Evolutionary conservation across 1,140 invertebrate genomes (phyloP).

Genomic region (Drosophila aff.): DNA sequence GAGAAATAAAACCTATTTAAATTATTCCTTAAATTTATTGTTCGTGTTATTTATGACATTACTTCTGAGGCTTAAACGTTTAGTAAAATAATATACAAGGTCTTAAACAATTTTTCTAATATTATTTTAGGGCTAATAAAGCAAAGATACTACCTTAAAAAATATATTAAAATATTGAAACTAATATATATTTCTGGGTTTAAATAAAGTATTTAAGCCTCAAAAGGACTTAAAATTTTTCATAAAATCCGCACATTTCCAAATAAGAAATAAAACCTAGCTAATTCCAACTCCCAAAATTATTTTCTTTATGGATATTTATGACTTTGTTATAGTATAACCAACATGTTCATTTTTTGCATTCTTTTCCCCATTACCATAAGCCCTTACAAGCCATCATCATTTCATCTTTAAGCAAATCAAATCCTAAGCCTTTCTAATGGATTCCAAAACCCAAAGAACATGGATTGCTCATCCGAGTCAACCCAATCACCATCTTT

Average conservation of each 20-base stretch:
- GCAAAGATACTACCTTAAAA: neutral
- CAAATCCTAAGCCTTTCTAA: slow-evolving; percentile 39
- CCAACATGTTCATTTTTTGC: neutral
- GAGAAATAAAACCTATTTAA: no score
- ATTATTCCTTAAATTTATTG: no score
- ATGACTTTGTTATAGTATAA: neutral
- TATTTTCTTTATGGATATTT: neutral
- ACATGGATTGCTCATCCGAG: slow-evolving; percentile 32
- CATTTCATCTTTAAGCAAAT: slow-evolving; percentile 36
- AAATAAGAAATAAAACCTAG: neutral
- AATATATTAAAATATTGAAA: neutral
- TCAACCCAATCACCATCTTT: slow-evolving; percentile 17
- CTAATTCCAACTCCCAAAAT: neutral
- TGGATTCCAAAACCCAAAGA: slow-evolving; percentile 21
- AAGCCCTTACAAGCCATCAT: slow-evolving; percentile 19
- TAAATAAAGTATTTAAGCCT: neutral
- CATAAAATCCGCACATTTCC: neutral
- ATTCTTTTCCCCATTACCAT: neutral
- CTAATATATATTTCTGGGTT: neutral
- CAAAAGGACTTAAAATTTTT: neutral
- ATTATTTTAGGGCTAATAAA: neutral
- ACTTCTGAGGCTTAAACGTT: no score
- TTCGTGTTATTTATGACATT: no score
- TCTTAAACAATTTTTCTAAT: neutral
- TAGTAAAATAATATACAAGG: neutral